Conservation (phyloP, 2,113 vertebrate genomes). For the Perca schrenkii region DNA sequence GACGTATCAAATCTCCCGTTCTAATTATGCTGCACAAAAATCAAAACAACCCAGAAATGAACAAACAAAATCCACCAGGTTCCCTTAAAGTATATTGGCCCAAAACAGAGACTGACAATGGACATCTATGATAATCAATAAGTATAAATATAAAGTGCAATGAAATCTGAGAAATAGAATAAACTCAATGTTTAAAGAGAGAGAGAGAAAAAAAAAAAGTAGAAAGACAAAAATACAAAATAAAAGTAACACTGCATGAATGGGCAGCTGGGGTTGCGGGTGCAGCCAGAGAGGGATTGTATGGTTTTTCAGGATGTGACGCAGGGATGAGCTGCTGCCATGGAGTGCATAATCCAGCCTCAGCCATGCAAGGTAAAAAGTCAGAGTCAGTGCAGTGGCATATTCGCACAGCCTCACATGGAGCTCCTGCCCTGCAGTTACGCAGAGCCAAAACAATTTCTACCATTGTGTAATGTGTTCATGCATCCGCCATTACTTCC, state of each 20-base stretch:
- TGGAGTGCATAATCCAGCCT: slow-evolving; percentile 37
- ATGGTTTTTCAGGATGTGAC: slow-evolving; percentile 71
- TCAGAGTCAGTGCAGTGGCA: slow-evolving; percentile 32
- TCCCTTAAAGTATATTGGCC: neutral
- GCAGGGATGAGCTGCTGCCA: slow-evolving; percentile 35
- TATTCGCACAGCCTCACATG: slow-evolving; percentile 51
- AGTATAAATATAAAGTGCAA: neutral
- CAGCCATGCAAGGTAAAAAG: slow-evolving; percentile 75
- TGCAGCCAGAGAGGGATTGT: slow-evolving; percentile 75
- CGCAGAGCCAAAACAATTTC: slow-evolving; percentile 38
- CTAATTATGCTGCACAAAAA: slow-evolving; percentile 12
- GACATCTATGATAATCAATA: neutral
- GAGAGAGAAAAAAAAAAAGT: neutral
- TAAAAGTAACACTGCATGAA: slow-evolving; percentile 37
- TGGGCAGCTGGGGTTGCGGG: slow-evolving; percentile 61
- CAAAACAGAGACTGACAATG: neutral
- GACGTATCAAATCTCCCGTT: slow-evolving; percentile 60
- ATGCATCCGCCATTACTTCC: slow-evolving; percentile 22
- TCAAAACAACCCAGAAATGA: neutral
- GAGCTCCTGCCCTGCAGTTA: slow-evolving; percentile 42
- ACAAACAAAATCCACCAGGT: slow-evolving; percentile 9
- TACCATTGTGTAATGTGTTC: slow-evolving; percentile 4
- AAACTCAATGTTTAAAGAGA: neutral
- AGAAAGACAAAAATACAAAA: slow-evolving; percentile 14
- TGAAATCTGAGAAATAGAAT: neutral